phyloP scores from a whole-genome alignment of 2,888 invertebrate genomes.

The Teleogryllus oceanicus region DNA sequence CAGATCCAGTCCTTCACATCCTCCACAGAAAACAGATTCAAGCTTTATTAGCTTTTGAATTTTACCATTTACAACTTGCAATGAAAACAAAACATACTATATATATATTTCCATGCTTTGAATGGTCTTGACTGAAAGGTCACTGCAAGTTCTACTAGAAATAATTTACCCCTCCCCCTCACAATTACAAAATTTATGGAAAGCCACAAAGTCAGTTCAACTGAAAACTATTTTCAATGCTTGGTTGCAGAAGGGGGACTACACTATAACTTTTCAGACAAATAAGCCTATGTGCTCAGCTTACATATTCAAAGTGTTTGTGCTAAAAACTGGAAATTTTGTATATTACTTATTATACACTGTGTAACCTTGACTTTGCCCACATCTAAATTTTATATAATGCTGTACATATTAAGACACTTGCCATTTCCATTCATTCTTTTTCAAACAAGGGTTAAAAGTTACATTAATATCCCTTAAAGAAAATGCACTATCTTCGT shows the following conservation, averaged over 20 bases:
- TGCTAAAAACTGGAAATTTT: conserved; percentile 4
- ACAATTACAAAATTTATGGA: no score
- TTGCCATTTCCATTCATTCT: not conserved
- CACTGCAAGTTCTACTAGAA: no score
- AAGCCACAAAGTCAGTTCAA: not conserved
- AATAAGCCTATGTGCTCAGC: not conserved
- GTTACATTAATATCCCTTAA: no score
- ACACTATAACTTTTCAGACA: not conserved
- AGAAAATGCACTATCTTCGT: no score
- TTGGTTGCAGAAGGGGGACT: not conserved
- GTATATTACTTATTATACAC: not conserved
- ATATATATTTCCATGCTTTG: no score
- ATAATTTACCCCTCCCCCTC: no score
- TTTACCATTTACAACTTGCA: no score
- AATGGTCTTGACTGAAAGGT: no score
- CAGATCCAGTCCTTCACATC: no score
- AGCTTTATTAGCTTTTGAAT: no score
- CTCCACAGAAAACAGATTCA: no score
- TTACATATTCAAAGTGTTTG: not conserved
- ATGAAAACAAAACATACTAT: no score
- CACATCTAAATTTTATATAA: not conserved
- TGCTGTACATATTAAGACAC: conserved; percentile 2
- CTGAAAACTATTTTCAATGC: not conserved
- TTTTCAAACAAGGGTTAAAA: not conserved
- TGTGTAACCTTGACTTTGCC: not conserved